These are phyloP conservation scores for Turritopsis dohrnii DNA, from an alignment of 30 jellyfish, hydroid and myxozoan genomes.

Conservation along the genomic window DNA sequence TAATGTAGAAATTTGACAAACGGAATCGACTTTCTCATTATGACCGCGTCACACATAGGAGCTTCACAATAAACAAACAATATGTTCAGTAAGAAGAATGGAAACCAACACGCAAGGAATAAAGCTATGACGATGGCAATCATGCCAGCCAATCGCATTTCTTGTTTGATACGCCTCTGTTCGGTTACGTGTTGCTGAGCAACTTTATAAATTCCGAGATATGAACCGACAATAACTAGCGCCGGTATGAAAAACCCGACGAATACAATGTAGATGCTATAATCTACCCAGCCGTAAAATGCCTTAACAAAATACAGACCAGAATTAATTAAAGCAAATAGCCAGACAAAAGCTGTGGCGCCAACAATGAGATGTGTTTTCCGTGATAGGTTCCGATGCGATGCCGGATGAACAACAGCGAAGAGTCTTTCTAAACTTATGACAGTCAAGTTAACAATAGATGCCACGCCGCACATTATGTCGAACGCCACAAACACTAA, in stretches of 20 bases:
- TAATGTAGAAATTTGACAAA: slow-evolving; percentile 64
- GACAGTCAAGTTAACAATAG: slow-evolving; percentile 10
- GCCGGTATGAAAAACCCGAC: slow-evolving; percentile 53
- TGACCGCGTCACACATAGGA: slow-evolving; percentile 32
- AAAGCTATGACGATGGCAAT: slow-evolving; percentile 63
- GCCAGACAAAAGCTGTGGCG: slow-evolving; percentile 52
- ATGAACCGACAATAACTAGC: slow-evolving; percentile 41
- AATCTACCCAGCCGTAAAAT: slow-evolving; percentile 45
- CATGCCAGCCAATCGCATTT: slow-evolving; percentile 70
- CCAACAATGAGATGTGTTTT: slow-evolving; percentile 34
- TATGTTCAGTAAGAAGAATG: slow-evolving; percentile 60
- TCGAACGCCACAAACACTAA: slow-evolving; percentile 14
- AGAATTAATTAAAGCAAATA: slow-evolving; percentile 38
- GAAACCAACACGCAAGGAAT: slow-evolving; percentile 75
- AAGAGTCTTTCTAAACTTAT: slow-evolving; percentile 16
- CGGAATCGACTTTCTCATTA: slow-evolving; percentile 43
- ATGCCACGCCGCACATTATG: slow-evolving; percentile 17
- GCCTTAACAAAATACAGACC: slow-evolving; percentile 41
- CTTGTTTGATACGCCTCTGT: slow-evolving; percentile 59
- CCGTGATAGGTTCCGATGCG: slow-evolving; percentile 38
- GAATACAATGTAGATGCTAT: slow-evolving; percentile 50
- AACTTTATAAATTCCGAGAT: slow-evolving; percentile 41
- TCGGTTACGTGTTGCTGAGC: slow-evolving; percentile 48
- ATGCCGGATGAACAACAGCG: slow-evolving; percentile 20
- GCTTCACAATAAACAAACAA: slow-evolving; percentile 45